These are phyloP conservation scores for Microtus montanus DNA, from an alignment of 2,113 vertebrate species.

Conservation along the genomic window DNA sequence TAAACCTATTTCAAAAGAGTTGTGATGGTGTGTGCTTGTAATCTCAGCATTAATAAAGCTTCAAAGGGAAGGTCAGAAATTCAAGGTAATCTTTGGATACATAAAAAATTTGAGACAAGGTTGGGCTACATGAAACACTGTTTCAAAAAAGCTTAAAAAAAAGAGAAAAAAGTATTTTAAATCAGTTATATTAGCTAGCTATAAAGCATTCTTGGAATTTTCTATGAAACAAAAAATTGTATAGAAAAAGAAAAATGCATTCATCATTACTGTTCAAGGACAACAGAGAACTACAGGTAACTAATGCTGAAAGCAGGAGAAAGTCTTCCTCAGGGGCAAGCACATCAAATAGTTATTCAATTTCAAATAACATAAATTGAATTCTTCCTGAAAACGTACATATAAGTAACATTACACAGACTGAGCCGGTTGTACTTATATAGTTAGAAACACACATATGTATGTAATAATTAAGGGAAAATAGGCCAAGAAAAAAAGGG, in stretches of 20 bases:
- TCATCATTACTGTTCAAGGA: not conserved
- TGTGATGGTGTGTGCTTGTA: not conserved
- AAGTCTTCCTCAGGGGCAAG: not conserved
- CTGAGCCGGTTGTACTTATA: not conserved
- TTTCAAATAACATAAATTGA: not conserved
- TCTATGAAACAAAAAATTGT: constrained; percentile 28
- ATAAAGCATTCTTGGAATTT: not conserved
- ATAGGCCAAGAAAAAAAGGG: not conserved
- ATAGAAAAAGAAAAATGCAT: not conserved
- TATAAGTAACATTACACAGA: not conserved
- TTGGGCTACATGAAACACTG: not conserved
- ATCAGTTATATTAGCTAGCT: not conserved
- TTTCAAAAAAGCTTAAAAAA: not conserved
- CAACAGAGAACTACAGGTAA: not conserved
- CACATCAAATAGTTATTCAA: not conserved
- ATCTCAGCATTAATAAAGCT: not conserved
- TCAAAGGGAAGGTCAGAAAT: not conserved
- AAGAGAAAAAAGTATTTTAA: not conserved
- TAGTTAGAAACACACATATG: not conserved
- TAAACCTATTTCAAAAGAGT: not conserved
- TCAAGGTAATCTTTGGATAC: not conserved
- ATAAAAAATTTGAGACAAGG: not conserved
- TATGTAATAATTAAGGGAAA: not conserved
- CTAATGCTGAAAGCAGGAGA: not conserved
- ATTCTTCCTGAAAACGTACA: not conserved